Evolutionary conservation across 2,797 vertebrate genomes (phyloP).

Genomic region (Karalla daura): DNA sequence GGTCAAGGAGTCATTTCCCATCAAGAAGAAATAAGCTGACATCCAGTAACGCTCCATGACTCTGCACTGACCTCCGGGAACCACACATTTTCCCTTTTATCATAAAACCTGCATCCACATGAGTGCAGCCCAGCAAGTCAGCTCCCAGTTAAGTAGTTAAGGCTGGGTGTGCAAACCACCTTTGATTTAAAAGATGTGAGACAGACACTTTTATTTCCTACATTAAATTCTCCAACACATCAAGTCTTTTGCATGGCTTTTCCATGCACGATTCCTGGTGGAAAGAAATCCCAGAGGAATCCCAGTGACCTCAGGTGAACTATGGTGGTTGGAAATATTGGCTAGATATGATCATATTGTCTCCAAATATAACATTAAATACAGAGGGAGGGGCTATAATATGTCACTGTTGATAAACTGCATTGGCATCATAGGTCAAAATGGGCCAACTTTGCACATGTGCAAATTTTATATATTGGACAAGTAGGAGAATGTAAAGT

Average conservation of each 20-base stretch:
- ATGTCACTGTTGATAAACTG: background rate
- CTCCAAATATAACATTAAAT: conserved; percentile 20
- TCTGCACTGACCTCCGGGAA: conserved; percentile 34
- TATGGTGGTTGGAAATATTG: conserved; percentile 32
- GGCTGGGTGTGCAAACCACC: conserved; percentile 23
- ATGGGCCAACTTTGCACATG: too few relatives aligned
- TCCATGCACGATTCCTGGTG: background rate
- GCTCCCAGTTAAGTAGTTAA: conserved; percentile 49
- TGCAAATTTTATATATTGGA: too few relatives aligned
- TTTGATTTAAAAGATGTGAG: conserved; percentile 40
- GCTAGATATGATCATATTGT: background rate
- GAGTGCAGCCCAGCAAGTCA: conserved; percentile 40
- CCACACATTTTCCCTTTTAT: conserved; percentile 12
- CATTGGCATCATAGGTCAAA: too few relatives aligned
- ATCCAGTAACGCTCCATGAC: conserved; percentile 29
- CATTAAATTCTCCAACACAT: conserved; percentile 37
- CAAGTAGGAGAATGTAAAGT: too few relatives aligned
- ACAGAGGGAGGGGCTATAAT: conserved; percentile 1
- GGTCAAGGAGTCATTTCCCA: conserved; percentile 24
- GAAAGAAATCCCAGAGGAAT: conserved; percentile 21
- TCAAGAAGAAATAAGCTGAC: conserved; percentile 16
- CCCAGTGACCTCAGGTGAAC: conserved; percentile 32
- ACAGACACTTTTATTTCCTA: conserved; percentile 33
- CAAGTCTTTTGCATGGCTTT: conserved; percentile 16
- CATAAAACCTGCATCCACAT: conserved; percentile 47